Conservation (phyloP, 2,888 invertebrate species). For the Caprella mutica region DNA sequence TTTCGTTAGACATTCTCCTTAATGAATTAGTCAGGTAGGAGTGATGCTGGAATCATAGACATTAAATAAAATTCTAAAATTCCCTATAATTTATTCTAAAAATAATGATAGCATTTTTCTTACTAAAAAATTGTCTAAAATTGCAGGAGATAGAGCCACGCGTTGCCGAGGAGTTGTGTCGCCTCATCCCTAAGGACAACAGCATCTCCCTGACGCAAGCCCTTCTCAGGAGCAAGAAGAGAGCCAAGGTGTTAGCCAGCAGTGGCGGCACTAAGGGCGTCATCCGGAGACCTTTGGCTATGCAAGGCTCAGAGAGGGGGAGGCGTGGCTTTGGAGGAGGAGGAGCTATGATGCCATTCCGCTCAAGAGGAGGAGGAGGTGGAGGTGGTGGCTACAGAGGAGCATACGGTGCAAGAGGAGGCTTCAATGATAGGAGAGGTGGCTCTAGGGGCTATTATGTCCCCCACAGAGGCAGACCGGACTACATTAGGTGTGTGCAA, state of each 20-base stretch:
- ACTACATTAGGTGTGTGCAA: constrained; percentile 33
- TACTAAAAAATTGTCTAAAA: neutral
- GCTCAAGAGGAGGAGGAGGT: constrained; percentile 2
- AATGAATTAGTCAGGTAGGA: too few relatives aligned
- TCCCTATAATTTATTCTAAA: too few relatives aligned
- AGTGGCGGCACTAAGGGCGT: constrained; percentile 26
- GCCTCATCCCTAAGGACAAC: constrained; percentile 86
- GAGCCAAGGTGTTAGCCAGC: constrained; percentile 18
- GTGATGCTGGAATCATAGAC: too few relatives aligned
- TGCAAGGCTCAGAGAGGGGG: constrained; percentile 43
- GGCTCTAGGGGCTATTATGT: constrained; percentile 26
- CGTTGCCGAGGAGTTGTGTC: constrained; percentile 85
- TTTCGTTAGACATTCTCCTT: too few relatives aligned
- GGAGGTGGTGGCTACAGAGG: constrained; percentile 14
- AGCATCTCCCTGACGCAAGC: constrained; percentile 78
- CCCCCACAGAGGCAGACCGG: constrained; percentile 28
- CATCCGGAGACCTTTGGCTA: constrained; percentile 55
- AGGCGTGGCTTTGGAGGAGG: neutral
- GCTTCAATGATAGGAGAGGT: constrained; percentile 16
- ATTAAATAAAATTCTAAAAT: too few relatives aligned
- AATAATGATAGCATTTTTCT: too few relatives aligned
- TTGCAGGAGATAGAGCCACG: constrained; percentile 87
- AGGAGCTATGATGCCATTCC: neutral
- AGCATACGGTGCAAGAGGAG: neutral
- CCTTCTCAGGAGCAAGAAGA: constrained; percentile 40